Base-by-base conservation (phyloP, 2,888 invertebrate species). In the Torymus auratus region DNA sequence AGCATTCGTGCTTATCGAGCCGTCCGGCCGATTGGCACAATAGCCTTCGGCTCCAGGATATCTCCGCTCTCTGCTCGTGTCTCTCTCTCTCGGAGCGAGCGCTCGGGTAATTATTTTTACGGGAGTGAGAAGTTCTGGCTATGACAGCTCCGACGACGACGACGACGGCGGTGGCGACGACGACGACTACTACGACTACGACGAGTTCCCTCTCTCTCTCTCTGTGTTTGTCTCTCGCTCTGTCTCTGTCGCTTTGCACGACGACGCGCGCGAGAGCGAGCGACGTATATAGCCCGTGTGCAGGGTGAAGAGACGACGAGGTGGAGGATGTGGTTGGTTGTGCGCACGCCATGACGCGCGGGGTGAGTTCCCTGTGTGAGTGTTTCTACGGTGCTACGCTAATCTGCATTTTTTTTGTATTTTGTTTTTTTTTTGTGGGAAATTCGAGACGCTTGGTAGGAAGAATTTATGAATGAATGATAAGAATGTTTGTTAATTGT, bases 91-190 rank as follows among this genome's bases (percentile, higher is more conserved):
- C 68, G 13, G 17, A 67, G 28, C 83, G 75, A 81, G 79, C 82
- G 80, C 28, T 4, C 74, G 76, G 86, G 86, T 89, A 90, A 89
- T 90, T 90, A 90, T 89, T 90, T 89, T 90, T 89, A 86, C 87
- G 64, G 86, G 88, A 89, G 88, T 86, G 89, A 88, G 88, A 88
- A 87, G 83, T 86, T 81, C 89, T 88, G 89, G 78, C 83, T 83
- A 80, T 89, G 89, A 89, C 89, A 89, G 89, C 83, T 84, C 83
- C 81, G 83, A 84, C 86, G 80, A 80, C 83, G 81, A 80, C 69
- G 68, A 53, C 70, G 62, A 41, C 58, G 10, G 13, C 50, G 58
- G 7, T 7, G 28, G 79, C 88, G 89, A 88, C 88, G 88, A 88
- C 83, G 84, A 82, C 82, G 83, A 84, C 86, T 75, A 78, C 82